A percentile compares a stretch with the other conserved stretches of the same genome.
Evolutionary conservation across 2,888 invertebrate genomes (phyloP).

Genomic region (Drosophila austrosaltans): DNA sequence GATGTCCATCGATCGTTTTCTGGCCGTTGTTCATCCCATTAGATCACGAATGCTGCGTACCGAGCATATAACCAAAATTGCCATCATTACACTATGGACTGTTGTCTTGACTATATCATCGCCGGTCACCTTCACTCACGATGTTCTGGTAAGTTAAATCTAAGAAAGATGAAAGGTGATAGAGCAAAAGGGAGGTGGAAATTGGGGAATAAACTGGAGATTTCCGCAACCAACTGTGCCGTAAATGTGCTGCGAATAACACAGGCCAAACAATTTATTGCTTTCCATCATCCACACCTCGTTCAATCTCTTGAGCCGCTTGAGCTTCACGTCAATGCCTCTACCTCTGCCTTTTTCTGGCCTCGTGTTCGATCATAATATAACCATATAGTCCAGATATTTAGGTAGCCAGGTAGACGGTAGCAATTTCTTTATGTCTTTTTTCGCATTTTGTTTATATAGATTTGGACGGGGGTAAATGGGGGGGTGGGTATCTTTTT

Average conservation of each 20-base stretch:
- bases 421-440: constrained; percentile 44
- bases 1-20: constrained; percentile 95
- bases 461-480: constrained; percentile 14
- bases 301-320: constrained; percentile 62
- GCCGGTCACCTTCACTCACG: constrained; percentile 90
- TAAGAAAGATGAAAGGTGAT: no score
- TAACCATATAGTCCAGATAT: not conserved
- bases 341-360: not conserved
- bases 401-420: not conserved
- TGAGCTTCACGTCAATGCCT: constrained; percentile 52
- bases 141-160: constrained; percentile 85
- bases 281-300: constrained; percentile 80
- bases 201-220: not conserved
- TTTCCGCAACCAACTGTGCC: constrained; percentile 58
- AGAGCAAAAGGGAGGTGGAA: not conserved
- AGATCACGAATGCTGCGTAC: constrained; percentile 92
- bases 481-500: constrained; percentile 14
- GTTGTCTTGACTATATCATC: constrained; percentile 89
- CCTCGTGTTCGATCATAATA: constrained; percentile 35
- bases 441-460: constrained; percentile 40
- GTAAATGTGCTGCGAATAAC: constrained; percentile 72
- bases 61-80: constrained; percentile 90
- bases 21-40: constrained; percentile 97
- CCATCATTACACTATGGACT: constrained; percentile 91
- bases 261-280: constrained; percentile 77